A percentile compares a stretch with the other conserved stretches of the same genome.
Conservation (phyloP, 37 sponge, comb jelly and placozoan genomes). For the Amphimedon queenslandica region DNA sequence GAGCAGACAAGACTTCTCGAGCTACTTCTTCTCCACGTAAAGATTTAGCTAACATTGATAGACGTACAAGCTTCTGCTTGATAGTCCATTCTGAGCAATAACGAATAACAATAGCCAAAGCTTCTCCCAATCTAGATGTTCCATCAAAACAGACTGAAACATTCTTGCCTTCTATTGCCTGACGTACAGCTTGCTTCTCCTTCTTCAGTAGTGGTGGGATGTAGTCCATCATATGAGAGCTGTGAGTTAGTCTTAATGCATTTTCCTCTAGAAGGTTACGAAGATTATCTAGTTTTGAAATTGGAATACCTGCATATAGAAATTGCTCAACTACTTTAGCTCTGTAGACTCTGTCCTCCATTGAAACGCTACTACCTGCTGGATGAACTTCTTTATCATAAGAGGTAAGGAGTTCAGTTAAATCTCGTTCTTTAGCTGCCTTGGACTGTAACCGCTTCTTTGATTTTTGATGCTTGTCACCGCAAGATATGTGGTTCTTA, state of each 20-base stretch:
- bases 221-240: conserved; percentile 12
- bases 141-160: conserved; percentile 61
- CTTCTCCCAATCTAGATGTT: conserved; percentile 40
- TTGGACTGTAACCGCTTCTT: conserved; percentile 12
- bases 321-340: conserved; percentile 21
- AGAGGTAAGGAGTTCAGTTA: conserved; percentile 11
- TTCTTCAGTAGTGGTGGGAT: conserved; percentile 4
- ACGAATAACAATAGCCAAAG: conserved; percentile 30
- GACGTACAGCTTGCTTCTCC: conserved; percentile 10
- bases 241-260: not conserved
- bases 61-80: conserved; percentile 19
- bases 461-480: conserved; percentile 7
- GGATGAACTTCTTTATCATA: conserved; percentile 4
- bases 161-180: conserved; percentile 22
- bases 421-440: conserved; percentile 35
- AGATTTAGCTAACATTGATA: conserved; percentile 17
- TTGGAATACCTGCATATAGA: conserved; percentile 17
- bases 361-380: conserved; percentile 8
- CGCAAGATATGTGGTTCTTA: conserved; percentile 24
- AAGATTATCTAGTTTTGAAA: conserved; percentile 8
- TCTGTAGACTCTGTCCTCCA: conserved; percentile 11
- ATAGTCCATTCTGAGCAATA: conserved; percentile 23
- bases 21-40: conserved; percentile 17
- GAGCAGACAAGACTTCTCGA: conserved; percentile 1
- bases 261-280: conserved; percentile 16